phyloP scores from a whole-genome alignment of 2,113 vertebrate genomes.

The Geococcyx californianus region DNA sequence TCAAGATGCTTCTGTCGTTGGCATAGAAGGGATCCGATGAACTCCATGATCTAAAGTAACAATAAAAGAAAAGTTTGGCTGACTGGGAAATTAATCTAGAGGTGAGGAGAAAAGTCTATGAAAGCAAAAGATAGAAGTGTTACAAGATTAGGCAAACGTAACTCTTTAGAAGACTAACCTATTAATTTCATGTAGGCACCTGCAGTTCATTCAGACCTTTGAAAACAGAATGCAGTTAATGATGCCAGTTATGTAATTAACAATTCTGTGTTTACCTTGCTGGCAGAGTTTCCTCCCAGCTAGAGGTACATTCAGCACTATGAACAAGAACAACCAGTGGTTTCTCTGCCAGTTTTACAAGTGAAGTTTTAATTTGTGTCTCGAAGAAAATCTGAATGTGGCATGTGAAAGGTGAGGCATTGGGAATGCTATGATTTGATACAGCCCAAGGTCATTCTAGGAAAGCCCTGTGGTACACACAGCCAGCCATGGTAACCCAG shows the following conservation, averaged over 20 bases:
- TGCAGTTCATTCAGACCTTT: not conserved
- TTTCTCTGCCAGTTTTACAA: not conserved
- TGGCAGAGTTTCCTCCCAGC: not conserved
- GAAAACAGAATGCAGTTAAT: not conserved
- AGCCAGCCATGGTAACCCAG: accelerated
- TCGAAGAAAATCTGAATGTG: not conserved
- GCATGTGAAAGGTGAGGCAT: not conserved
- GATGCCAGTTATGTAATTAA: not conserved
- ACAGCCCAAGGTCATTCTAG: not conserved
- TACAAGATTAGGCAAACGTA: not conserved
- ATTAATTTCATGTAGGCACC: not conserved
- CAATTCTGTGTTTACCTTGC: not conserved
- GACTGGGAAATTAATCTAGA: slow-evolving; percentile 59
- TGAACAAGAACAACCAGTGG: not conserved
- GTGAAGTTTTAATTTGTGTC: not conserved
- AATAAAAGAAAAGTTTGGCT: slow-evolving; percentile 84
- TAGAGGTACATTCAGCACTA: not conserved
- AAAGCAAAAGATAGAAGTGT: not conserved
- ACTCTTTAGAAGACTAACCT: not conserved
- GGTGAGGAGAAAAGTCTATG: slow-evolving; percentile 2
- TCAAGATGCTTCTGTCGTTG: slow-evolving; percentile 95
- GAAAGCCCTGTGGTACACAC: not conserved
- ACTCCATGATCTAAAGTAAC: slow-evolving; percentile 94
- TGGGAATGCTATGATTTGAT: accelerated
- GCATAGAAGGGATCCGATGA: slow-evolving; percentile 89